Evolutionary conservation across 2,797 vertebrate genomes (phyloP).

Genomic region (Austrolebias charrua): DNA sequence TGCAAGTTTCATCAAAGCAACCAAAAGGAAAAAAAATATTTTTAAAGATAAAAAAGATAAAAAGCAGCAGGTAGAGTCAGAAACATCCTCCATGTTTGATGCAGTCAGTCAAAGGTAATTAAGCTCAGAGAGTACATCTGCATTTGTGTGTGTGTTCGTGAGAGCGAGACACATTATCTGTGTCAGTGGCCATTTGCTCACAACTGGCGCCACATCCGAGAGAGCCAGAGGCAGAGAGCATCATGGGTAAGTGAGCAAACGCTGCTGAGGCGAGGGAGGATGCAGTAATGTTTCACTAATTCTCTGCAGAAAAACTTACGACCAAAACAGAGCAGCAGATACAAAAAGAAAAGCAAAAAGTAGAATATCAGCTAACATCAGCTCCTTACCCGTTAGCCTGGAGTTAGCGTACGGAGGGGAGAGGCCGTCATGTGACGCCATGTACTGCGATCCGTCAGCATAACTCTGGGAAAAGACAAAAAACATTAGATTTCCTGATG

Average conservation of each 20-base stretch:
- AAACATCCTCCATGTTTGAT: slow-evolving; percentile 68
- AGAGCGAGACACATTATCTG: slow-evolving; percentile 72
- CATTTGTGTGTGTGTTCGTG: slow-evolving; percentile 11
- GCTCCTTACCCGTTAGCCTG: slow-evolving; percentile 84
- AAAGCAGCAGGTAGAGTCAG: slow-evolving; percentile 43
- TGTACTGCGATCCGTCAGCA: slow-evolving; percentile 89
- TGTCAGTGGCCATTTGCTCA: slow-evolving; percentile 81
- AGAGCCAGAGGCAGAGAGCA: slow-evolving; percentile 74
- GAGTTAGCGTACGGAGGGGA: slow-evolving; percentile 93
- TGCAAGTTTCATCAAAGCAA: neutral
- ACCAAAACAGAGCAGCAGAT: neutral
- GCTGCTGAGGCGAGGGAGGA: slow-evolving; percentile 28
- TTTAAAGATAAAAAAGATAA: neutral
- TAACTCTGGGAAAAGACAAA: slow-evolving; percentile 80
- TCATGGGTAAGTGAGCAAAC: slow-evolving; percentile 73
- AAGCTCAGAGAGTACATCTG: slow-evolving; percentile 41
- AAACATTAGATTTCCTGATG: too few relatives aligned
- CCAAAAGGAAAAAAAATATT: neutral
- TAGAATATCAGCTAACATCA: neutral
- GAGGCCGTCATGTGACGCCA: slow-evolving; percentile 92
- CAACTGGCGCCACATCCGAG: slow-evolving; percentile 70
- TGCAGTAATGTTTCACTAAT: slow-evolving; percentile 7
- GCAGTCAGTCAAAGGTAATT: slow-evolving; percentile 76
- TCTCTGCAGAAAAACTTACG: slow-evolving; percentile 5
- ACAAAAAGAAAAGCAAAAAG: too few relatives aligned